Conservation (phyloP, 2,797 vertebrate genomes). For the Ibycter americanus region DNA sequence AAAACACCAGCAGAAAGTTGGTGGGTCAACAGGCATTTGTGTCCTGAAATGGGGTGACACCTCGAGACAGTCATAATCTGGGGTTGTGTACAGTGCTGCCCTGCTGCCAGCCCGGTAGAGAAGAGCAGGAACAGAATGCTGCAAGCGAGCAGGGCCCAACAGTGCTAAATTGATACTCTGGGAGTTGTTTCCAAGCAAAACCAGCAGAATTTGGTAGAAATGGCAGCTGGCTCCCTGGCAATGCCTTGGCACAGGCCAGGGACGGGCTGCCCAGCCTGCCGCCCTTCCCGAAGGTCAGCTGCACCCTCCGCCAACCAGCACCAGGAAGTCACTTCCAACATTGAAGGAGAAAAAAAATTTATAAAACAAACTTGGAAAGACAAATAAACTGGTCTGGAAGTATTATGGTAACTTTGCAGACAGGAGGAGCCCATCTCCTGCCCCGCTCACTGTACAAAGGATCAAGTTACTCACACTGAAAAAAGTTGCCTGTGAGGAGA, state of each 20-base stretch:
- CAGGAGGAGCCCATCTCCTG: background rate
- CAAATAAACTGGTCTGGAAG: slow-evolving; percentile 11
- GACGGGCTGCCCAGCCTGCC: background rate
- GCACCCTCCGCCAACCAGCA: background rate
- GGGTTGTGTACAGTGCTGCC: rapidly evolving
- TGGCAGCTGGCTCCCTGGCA: background rate
- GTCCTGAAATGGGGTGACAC: background rate
- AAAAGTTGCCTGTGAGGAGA: background rate
- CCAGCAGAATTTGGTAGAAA: background rate
- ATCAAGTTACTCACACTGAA: background rate
- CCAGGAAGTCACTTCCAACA: background rate
- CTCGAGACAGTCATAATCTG: rapidly evolving
- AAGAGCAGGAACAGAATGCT: background rate
- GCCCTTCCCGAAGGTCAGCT: background rate
- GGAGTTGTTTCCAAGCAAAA: background rate
- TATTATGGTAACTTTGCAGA: background rate
- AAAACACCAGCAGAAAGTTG: background rate
- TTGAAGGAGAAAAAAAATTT: background rate
- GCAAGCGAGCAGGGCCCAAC: background rate
- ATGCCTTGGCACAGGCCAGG: background rate
- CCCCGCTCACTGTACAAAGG: background rate
- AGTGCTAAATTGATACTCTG: background rate
- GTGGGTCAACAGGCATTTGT: background rate
- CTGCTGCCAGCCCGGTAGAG: rapidly evolving
- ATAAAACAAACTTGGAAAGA: background rate